Conservation (phyloP, 2,113 vertebrate genomes). For the Theristicus caerulescens region DNA sequence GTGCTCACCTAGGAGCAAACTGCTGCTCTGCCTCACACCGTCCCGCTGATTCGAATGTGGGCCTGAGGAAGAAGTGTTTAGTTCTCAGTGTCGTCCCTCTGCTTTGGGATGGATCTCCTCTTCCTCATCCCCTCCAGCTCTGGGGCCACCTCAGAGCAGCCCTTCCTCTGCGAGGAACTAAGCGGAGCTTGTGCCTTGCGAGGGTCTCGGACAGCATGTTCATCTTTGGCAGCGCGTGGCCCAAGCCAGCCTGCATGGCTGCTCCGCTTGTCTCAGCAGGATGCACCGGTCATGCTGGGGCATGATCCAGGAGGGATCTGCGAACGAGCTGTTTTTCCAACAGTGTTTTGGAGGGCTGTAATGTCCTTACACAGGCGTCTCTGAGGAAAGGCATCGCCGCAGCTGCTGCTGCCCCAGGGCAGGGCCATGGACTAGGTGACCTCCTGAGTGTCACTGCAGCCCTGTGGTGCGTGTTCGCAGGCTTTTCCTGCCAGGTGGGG, state of each 20-base stretch:
- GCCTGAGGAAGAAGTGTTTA: background rate
- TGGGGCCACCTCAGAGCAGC: background rate
- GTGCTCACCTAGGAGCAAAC: background rate
- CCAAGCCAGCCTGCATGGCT: background rate
- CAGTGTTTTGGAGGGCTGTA: background rate
- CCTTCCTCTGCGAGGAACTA: background rate
- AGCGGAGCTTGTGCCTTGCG: fast-evolving
- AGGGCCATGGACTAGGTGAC: background rate
- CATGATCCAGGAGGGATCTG: background rate
- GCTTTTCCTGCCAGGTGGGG: background rate
- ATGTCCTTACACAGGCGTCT: background rate
- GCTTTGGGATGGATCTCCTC: background rate
- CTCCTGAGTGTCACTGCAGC: background rate
- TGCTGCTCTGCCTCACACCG: background rate
- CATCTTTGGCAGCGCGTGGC: fast-evolving
- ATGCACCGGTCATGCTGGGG: background rate
- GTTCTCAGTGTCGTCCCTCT: background rate
- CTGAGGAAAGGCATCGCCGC: background rate
- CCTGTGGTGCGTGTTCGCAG: background rate
- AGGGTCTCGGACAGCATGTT: fast-evolving
- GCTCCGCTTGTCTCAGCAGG: fast-evolving
- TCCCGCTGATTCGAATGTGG: background rate
- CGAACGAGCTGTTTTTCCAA: fast-evolving
- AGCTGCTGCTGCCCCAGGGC: background rate
- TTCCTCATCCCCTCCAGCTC: background rate